Evolutionary conservation across 2,113 vertebrate species (phyloP), one percentile per base, ranked within the genome.

Genomic region (Percopsis transmontana): DNA sequence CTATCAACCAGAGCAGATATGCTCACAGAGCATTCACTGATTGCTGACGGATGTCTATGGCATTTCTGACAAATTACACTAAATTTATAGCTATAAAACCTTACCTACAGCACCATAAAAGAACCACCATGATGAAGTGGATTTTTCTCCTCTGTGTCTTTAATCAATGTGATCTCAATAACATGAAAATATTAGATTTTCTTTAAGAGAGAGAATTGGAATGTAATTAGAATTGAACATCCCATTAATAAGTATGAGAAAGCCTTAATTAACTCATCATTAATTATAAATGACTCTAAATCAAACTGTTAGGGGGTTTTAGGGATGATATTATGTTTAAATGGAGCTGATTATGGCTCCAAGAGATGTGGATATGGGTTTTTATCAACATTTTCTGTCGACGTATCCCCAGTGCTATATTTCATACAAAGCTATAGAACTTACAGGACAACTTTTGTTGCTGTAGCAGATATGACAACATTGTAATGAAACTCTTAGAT

Each of bases 211-310:
- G 68, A 77, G 78, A 72, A 80, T 85, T 83, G 74, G 66, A 78
- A 78, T 78, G 88, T 89, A 89, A 92, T 91, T 90, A 89, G 56
- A 90, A 88, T 84, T 67, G 85, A 88, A 88, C 81, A 82, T 82
- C 78, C 68, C 81, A 68, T 86, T 90, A 90, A 89, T 91, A 82
- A 90, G 74, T 84, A 76, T 78, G 80, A 77, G 76, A 87, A 83
- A 82, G 61, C 54, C 72, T 85, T 89, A 90, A 91, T 91, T 90
- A 91, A 81, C 82, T 85, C 72, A 44, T 11, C 79, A 89, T 90
- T 91, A 89, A 90, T 92, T 90, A 88, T 85, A 76, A 88, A 89
- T 81, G 77, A 83, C 82, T 89, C 74, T 84, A 76, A 90, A 89
- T 87, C 56, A 45, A 84, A 83, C 74, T 77, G 76, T 86, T 88